Percentiles rank a stretch among this genome's conserved stretches.
Conservation (phyloP, 2,888 invertebrate species). For the Syrphus vitripennis region DNA sequence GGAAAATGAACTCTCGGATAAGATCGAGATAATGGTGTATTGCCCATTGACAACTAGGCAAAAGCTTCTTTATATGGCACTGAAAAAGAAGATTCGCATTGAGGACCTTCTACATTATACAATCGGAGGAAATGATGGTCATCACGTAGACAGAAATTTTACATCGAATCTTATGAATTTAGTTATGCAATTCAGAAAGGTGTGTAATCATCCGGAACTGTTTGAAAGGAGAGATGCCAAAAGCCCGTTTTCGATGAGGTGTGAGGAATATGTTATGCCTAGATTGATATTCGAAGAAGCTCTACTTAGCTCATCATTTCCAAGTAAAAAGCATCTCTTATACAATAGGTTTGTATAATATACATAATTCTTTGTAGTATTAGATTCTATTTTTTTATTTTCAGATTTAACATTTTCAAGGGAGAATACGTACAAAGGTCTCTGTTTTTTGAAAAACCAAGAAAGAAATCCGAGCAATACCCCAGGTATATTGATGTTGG, state of each 20-base stretch:
- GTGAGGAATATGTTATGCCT: constrained; percentile 89
- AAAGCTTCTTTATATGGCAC: constrained; percentile 93
- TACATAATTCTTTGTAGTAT: not conserved
- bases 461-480: constrained; percentile 56
- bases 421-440: constrained; percentile 85
- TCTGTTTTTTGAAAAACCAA: constrained; percentile 77
- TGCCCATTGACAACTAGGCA: constrained; percentile 95
- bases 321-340: constrained; percentile 86
- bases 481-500: constrained; percentile 77
- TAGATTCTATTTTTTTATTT: not conserved
- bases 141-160: constrained; percentile 91
- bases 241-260: constrained; percentile 90
- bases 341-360: constrained; percentile 83
- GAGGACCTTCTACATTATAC: constrained; percentile 91
- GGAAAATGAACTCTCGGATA: constrained; percentile 96
- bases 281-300: constrained; percentile 89
- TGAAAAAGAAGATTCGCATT: constrained; percentile 97
- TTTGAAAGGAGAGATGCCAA: constrained; percentile 95
- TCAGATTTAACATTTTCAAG: constrained; percentile 85
- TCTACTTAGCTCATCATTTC: constrained; percentile 82
- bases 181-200: constrained; percentile 99
- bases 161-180: constrained; percentile 98
- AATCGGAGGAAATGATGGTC: constrained; percentile 85
- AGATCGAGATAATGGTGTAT: constrained; percentile 96
- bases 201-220: constrained; percentile 98